Percentiles rank a stretch among this genome's conserved stretches.
These are phyloP conservation scores for Cynodonichthys magdalenae DNA, from an alignment of 2,797 vertebrate species.

Conservation along the genomic window DNA sequence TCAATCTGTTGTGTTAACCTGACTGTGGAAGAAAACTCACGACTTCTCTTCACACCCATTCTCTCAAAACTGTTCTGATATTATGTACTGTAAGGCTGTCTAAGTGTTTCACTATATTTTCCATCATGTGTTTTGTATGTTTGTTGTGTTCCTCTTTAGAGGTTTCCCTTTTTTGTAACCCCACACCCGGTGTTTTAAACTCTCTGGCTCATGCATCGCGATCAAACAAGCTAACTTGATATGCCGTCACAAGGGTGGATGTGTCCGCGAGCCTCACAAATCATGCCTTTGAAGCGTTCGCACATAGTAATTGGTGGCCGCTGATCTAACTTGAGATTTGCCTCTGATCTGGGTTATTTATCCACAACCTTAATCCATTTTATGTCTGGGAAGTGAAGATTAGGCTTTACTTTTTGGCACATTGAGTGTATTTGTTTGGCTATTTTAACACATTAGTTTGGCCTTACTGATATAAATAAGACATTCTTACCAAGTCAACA, in stretches of 20 bases:
- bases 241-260: neutral
- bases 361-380: neutral
- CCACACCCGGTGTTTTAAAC: neutral
- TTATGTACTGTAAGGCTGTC: neutral
- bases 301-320: constrained; percentile 1
- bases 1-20: too few species aligned
- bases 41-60: too few species aligned
- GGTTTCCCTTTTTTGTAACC: neutral
- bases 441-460: neutral
- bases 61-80: too few species aligned
- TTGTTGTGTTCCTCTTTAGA: neutral
- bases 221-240: neutral
- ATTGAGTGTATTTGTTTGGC: neutral
- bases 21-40: too few species aligned
- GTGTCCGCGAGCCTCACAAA: constrained; percentile 1
- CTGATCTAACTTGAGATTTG: constrained; percentile 7
- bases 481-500: neutral
- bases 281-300: neutral
- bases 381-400: neutral
- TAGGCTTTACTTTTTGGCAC: constrained; percentile 2
- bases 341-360: constrained; percentile 12
- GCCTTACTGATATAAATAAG: neutral
- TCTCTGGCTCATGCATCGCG: neutral
- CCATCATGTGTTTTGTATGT: neutral
- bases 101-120: neutral